These are phyloP conservation scores for Boleophthalmus pectinirostris DNA, from an alignment of 2,113 vertebrate genomes.

Conservation along the genomic window DNA sequence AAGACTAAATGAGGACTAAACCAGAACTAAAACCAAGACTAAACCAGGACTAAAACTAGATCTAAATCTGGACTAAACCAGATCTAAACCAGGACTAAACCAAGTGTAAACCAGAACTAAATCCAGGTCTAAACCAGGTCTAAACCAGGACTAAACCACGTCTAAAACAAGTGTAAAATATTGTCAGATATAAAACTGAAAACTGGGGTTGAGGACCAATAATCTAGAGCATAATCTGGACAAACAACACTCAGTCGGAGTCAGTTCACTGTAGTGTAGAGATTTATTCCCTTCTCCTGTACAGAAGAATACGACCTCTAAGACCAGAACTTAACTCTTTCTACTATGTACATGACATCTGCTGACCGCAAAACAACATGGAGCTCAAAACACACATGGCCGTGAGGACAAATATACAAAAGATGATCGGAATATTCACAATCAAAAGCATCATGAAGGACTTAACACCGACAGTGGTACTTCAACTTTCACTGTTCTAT, in stretches of 20 bases:
- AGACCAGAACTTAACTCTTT: slow-evolving; percentile 39
- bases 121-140: no score
- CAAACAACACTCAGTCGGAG: slow-evolving; percentile 10
- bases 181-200: no score
- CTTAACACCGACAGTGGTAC: background rate
- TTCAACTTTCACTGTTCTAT: slow-evolving; percentile 16
- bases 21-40: no score
- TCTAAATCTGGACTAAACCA: no score
- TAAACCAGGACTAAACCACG: no score
- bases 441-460: background rate
- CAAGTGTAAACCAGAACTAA: no score
- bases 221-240: no score
- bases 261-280: slow-evolving; percentile 19
- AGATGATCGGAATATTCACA: background rate
- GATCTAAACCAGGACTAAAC: no score
- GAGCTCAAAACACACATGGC: slow-evolving; percentile 20
- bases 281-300: slow-evolving; percentile 56
- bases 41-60: no score
- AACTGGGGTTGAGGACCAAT: no score
- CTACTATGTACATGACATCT: slow-evolving; percentile 38
- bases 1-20: no score
- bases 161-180: no score
- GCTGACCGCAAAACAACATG: slow-evolving; percentile 4
- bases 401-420: slow-evolving; percentile 7
- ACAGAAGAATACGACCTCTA: slow-evolving; percentile 56